Evolutionary conservation across 2,888 invertebrate species (phyloP).

Genomic region (Rhorus exstirpatorius): DNA sequence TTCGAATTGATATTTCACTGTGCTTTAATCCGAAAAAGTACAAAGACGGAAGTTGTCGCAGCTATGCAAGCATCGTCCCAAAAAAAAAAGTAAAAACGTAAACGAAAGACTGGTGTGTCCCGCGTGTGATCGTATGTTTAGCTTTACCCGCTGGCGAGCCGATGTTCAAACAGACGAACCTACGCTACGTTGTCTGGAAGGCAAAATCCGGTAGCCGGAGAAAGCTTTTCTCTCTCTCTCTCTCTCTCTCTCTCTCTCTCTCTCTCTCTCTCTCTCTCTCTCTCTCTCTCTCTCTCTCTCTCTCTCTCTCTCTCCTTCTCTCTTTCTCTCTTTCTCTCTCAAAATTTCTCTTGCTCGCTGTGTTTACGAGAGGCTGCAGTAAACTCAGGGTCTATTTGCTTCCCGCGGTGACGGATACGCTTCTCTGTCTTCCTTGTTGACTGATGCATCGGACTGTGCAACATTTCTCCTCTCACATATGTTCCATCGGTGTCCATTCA

Average conservation of each 20-base stretch:
- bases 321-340: conserved; percentile 4
- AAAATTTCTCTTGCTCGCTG: too few species aligned
- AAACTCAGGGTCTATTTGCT: conserved; percentile 59
- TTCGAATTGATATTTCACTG: conserved; percentile 14
- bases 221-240: conserved; percentile 17
- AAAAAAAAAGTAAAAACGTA: conserved; percentile 69
- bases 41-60: conserved; percentile 78
- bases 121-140: conserved; percentile 64
- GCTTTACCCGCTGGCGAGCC: conserved; percentile 70
- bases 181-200: conserved; percentile 47
- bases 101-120: conserved; percentile 55
- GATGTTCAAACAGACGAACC: conserved; percentile 72
- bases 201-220: conserved; percentile 62
- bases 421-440: conserved; percentile 59
- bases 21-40: conserved; percentile 38
- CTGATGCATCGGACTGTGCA: conserved; percentile 31
- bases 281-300: conserved; percentile 3
- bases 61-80: conserved; percentile 78
- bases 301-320: conserved; percentile 4
- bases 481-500: background rate
- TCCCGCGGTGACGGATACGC: conserved; percentile 59
- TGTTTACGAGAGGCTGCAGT: conserved; percentile 49
- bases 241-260: conserved; percentile 1
- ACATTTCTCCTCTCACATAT: conserved; percentile 2
- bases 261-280: conserved; percentile 4